These are phyloP conservation scores for Stenoptilia bipunctidactyla DNA, from an alignment of 2,888 invertebrate species.

Conservation along the genomic window DNA sequence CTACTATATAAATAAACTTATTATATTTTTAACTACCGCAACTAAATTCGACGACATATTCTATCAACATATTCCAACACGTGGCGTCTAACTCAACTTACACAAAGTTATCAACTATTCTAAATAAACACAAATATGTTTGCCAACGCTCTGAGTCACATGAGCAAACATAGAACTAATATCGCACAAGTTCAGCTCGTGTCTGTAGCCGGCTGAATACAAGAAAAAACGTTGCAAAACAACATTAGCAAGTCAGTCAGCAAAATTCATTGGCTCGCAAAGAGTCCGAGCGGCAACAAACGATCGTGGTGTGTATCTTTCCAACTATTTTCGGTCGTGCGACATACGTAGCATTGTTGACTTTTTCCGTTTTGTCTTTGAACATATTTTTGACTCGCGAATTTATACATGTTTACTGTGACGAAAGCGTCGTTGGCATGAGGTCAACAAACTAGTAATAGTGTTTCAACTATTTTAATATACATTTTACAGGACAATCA, in stretches of 20 bases:
- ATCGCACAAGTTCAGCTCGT: neutral
- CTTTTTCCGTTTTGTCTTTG: too few species aligned
- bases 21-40: constrained; percentile 2
- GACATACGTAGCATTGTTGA: too few species aligned
- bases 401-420: constrained; percentile 2
- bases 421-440: too few species aligned
- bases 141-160: neutral
- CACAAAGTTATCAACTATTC: too few species aligned
- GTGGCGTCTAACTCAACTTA: neutral
- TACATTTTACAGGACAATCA: constrained; percentile 45
- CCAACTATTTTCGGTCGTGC: neutral
- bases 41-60: constrained; percentile 6
- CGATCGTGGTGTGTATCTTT: neutral
- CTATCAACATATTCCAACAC: neutral
- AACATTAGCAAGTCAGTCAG: constrained; percentile 12
- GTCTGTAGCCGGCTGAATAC: constrained; percentile 1
- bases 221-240: constrained; percentile 1
- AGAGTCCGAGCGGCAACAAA: constrained; percentile 7
- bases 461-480: constrained; percentile 1
- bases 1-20: neutral
- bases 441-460: neutral
- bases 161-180: neutral
- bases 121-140: neutral
- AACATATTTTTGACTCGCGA: too few species aligned
- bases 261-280: constrained; percentile 14